A percentile compares a stretch with the other conserved stretches of the same genome.
These are phyloP conservation scores for Manis crassicaudata DNA, from an alignment of 2,797 vertebrate genomes.

Conservation along the genomic window DNA sequence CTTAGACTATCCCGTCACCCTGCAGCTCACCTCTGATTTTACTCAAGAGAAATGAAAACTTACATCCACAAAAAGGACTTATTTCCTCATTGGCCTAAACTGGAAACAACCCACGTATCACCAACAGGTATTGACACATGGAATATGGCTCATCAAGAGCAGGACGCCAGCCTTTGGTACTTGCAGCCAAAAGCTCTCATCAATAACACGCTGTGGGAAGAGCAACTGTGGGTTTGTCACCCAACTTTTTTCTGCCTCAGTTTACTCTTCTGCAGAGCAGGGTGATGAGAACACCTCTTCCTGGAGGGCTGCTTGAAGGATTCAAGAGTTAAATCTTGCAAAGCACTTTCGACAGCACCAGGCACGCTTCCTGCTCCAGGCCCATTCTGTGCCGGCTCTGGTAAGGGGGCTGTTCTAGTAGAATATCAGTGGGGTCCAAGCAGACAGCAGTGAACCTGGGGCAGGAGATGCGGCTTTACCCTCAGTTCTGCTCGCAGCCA, in stretches of 20 bases:
- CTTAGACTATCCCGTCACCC: background rate
- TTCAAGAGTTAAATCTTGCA: rapidly evolving
- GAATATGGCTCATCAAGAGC: rapidly evolving
- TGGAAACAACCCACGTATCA: background rate
- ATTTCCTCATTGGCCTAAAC: background rate
- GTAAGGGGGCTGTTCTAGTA: rapidly evolving
- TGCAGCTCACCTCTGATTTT: background rate
- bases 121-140: background rate
- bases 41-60: background rate
- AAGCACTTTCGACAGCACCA: background rate
- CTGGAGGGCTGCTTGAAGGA: background rate
- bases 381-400: rapidly evolving
- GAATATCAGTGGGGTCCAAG: background rate
- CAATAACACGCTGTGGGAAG: rapidly evolving
- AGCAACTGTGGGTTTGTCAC: background rate
- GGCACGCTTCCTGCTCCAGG: rapidly evolving
- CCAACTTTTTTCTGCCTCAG: background rate
- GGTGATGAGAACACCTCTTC: no score
- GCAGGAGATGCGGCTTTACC: background rate
- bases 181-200: rapidly evolving
- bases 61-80: no score
- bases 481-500: background rate
- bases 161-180: no score
- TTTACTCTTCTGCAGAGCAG: background rate
- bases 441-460: background rate